Evolutionary conservation across 2,888 invertebrate genomes (phyloP).

Genomic region (Marronus borbonicus): DNA sequence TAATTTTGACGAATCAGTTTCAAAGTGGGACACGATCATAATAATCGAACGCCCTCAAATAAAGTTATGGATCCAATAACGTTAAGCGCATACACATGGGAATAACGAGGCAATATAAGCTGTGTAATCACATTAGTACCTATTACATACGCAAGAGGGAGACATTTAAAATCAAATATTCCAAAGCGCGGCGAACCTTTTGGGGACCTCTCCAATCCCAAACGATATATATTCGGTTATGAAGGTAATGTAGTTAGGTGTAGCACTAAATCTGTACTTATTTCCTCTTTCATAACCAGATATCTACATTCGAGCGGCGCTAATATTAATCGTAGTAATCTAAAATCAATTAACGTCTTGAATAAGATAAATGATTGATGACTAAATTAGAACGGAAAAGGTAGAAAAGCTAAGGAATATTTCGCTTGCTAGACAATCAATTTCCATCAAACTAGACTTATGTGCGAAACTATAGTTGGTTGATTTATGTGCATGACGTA

Average conservation of each 20-base stretch:
- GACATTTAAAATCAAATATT: slow-evolving; percentile 57
- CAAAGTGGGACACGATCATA: slow-evolving; percentile 23
- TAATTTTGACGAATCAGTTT: slow-evolving; percentile 31
- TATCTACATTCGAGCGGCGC: slow-evolving; percentile 1
- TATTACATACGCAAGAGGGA: slow-evolving; percentile 55
- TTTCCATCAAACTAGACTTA: no score
- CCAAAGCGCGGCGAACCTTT: slow-evolving; percentile 54
- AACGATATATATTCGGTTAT: slow-evolving; percentile 49
- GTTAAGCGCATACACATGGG: slow-evolving; percentile 59
- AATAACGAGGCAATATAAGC: slow-evolving; percentile 54
- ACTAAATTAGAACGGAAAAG: neutral
- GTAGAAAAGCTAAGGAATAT: neutral
- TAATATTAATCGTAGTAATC: slow-evolving; percentile 20
- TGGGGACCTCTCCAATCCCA: slow-evolving; percentile 52
- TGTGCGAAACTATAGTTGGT: no score
- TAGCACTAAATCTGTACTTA: slow-evolving; percentile 34
- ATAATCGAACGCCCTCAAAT: slow-evolving; percentile 36
- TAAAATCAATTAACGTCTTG: slow-evolving; percentile 23
- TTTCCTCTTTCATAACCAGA: slow-evolving; percentile 32
- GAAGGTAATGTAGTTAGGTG: slow-evolving; percentile 39
- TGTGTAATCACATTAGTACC: slow-evolving; percentile 57
- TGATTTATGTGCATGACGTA: no score
- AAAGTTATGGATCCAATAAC: slow-evolving; percentile 55
- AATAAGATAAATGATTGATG: slow-evolving; percentile 11
- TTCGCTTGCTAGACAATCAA: neutral